Base-by-base conservation (phyloP, 2,888 invertebrate species). In the Mylabris sibirica region DNA sequence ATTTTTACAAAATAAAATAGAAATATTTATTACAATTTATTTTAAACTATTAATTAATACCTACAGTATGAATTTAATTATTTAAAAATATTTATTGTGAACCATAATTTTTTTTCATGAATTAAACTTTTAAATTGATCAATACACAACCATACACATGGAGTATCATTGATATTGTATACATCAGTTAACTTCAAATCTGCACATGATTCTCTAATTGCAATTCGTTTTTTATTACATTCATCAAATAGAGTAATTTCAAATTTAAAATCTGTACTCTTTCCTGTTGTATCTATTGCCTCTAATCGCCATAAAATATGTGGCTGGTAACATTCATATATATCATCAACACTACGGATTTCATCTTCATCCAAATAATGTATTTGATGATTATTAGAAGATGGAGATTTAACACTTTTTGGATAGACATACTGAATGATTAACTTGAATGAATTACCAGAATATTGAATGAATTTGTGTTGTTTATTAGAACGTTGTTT, bases 21-120 rank as follows among this genome's bases (percentile, higher is more conserved):
- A n/a, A n/a, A n/a, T n/a, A n/a, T n/a, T n/a, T n/a, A n/a, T n/a
- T n/a, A n/a, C n/a, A n/a, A n/a, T n/a, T n/a, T n/a, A n/a, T n/a
- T n/a, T n/a, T n/a, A n/a, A n/a, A n/a, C n/a, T n/a, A n/a, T n/a
- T 5, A n/a, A n/a, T n/a, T n/a, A n/a, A n/a, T n/a, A n/a, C n/a
- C n/a, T n/a, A 20, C n/a, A n/a, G n/a, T n/a, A n/a, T n/a, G n/a
- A n/a, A n/a, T n/a, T n/a, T n/a, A n/a, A n/a, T n/a, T 60, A 60
- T 60, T 60, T 60, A 3, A 26, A 24, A 60, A 60, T 60, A 8
- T 9, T n/a, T 9, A 60, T 34, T 60, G n/a, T 26, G 12, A 60
- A 60, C 8, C 6, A 34, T 9, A 60, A 26, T 24, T 8, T 11
- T 24, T 60, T 60, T 9, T 12, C 20, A 12, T 3, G 0, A 6